Evolutionary conservation across 1,140 invertebrate genomes (phyloP).

Genomic region (Saccostrea cuccullata): DNA sequence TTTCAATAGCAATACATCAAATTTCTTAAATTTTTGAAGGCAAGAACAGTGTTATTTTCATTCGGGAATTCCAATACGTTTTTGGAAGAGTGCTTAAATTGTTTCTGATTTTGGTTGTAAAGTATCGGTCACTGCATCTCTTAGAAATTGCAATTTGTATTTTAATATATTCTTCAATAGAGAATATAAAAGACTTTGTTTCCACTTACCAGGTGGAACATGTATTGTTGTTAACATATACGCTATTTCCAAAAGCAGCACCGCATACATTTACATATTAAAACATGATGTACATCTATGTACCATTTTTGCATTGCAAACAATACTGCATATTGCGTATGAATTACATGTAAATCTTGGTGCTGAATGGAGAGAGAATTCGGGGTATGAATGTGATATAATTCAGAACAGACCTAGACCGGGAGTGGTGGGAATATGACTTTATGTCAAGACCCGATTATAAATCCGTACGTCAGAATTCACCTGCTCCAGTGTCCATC

Average conservation of each 20-base stretch:
- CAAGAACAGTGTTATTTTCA: too few species aligned
- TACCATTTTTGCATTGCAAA: not conserved
- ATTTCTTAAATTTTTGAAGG: too few species aligned
- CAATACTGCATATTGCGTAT: not conserved
- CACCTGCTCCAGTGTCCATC: conserved; percentile 12
- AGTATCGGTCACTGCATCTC: too few species aligned
- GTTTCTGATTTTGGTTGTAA: too few species aligned
- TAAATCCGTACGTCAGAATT: not conserved
- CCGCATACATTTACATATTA: not conserved
- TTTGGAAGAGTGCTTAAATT: too few species aligned
- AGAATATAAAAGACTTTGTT: too few species aligned
- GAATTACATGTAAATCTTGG: not conserved
- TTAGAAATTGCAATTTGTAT: too few species aligned
- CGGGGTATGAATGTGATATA: not conserved
- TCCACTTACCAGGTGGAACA: too few species aligned
- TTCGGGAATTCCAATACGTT: too few species aligned
- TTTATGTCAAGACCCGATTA: not conserved
- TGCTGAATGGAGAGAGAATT: not conserved
- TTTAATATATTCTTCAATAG: too few species aligned
- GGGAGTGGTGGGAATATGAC: not conserved
- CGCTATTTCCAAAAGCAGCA: not conserved
- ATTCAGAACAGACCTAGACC: not conserved
- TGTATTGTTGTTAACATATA: too few species aligned
- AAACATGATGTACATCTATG: not conserved
- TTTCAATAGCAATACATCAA: too few species aligned